Conservation (phyloP, 2,888 invertebrate species). For the Apamea monoglypha region DNA sequence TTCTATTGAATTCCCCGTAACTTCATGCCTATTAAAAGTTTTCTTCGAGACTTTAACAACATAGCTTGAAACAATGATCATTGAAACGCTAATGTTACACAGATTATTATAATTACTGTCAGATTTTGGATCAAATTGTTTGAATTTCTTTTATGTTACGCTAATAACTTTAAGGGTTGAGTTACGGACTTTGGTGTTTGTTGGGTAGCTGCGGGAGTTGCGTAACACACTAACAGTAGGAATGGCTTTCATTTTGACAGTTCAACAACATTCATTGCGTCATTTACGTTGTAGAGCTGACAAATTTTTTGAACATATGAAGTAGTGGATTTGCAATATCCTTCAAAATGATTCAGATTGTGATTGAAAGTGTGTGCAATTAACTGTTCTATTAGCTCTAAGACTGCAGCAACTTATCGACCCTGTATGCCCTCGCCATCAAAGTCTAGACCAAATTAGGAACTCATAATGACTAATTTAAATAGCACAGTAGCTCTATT, state of each 20-base stretch:
- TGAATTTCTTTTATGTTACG: constrained; percentile 54
- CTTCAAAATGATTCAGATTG: no score
- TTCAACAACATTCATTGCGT: not conserved
- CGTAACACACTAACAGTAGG: not conserved
- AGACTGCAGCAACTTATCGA: not conserved
- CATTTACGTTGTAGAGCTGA: not conserved
- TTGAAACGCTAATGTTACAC: constrained; percentile 78
- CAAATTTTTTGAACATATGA: not conserved
- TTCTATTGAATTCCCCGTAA: constrained; percentile 80
- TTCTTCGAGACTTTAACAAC: constrained; percentile 78
- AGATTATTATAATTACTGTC: constrained; percentile 79
- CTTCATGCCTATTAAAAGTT: constrained; percentile 86
- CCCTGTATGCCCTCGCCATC: not conserved
- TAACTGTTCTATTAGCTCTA: not conserved
- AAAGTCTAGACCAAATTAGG: constrained; percentile 26
- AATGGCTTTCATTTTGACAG: not conserved
- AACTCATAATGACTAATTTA: constrained; percentile 25
- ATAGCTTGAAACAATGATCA: constrained; percentile 81
- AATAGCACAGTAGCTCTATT: constrained; percentile 34
- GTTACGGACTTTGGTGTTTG: constrained; percentile 11
- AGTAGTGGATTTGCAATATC: no score
- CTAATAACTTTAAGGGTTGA: constrained; percentile 24
- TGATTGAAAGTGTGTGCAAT: no score
- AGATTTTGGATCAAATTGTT: constrained; percentile 68
- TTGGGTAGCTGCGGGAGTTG: not conserved